Conservation (phyloP, 2,113 vertebrate species). For the Callionymus lyra region DNA sequence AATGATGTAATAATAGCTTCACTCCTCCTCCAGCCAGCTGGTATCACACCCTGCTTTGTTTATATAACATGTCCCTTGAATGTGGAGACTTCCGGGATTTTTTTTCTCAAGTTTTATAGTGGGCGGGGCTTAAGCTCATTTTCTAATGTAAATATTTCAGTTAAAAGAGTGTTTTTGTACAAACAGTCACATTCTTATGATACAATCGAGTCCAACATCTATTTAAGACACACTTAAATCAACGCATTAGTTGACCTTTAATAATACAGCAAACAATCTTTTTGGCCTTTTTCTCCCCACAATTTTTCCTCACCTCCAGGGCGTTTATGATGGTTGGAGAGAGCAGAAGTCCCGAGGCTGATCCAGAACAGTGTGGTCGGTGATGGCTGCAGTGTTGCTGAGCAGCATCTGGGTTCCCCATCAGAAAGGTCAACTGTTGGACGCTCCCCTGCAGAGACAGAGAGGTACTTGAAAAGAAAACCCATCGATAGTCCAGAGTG, state of each 20-base stretch:
- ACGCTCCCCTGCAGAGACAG: conserved; percentile 66
- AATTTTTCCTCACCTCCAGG: conserved; percentile 42
- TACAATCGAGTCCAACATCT: no score
- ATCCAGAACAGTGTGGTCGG: conserved; percentile 34
- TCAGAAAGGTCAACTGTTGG: conserved; percentile 72
- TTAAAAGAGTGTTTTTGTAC: neutral
- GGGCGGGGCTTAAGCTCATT: no score
- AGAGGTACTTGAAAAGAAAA: neutral
- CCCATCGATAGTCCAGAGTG: neutral
- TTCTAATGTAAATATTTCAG: no score
- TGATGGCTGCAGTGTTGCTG: conserved; percentile 59
- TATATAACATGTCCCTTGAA: no score
- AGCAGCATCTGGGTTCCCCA: conserved; percentile 70
- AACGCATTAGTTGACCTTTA: no score
- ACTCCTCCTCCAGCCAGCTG: no score
- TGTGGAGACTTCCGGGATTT: neutral
- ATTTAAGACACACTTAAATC: no score
- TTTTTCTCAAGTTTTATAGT: neutral
- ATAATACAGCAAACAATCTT: neutral
- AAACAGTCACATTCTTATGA: neutral
- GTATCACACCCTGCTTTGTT: no score
- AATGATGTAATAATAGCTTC: no score
- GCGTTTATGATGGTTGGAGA: conserved; percentile 11
- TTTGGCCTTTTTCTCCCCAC: neutral
- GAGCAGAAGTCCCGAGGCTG: conserved; percentile 24